Percentiles rank a stretch among this genome's conserved stretches.
These are phyloP conservation scores for Drosophila greeni DNA, from an alignment of 2,888 invertebrate genomes.

Conservation along the genomic window DNA sequence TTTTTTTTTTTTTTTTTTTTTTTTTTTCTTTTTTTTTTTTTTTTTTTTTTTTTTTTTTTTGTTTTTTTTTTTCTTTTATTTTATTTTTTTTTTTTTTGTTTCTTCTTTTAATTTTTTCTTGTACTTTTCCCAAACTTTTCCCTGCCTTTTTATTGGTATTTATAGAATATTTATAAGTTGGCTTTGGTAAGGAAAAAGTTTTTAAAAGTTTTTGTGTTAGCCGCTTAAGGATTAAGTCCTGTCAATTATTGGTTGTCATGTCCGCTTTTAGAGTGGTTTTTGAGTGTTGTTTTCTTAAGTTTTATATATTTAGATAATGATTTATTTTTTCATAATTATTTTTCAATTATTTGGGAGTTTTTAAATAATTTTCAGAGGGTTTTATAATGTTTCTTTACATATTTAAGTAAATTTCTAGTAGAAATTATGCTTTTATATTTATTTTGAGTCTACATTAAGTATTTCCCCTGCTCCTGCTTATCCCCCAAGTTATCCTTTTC, in stretches of 20 bases:
- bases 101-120: background rate
- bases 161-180: conserved; percentile 59
- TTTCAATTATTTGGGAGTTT: too few relatives aligned
- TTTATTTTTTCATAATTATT: too few relatives aligned
- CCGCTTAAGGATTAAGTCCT: conserved; percentile 5
- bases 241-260: conserved; percentile 21
- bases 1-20: too few relatives aligned
- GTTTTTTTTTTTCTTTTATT: background rate
- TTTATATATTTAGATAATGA: too few relatives aligned
- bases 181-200: background rate
- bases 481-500: background rate
- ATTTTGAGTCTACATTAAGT: too few relatives aligned
- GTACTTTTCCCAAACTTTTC: conserved; percentile 50
- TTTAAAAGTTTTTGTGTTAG: background rate
- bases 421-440: too few relatives aligned
- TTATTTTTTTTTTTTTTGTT: background rate
- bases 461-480: background rate
- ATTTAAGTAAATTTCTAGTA: too few relatives aligned
- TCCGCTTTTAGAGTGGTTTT: conserved; percentile 6
- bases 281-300: background rate
- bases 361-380: too few relatives aligned
- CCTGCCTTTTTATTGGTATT: conserved; percentile 54
- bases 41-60: too few relatives aligned
- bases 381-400: too few relatives aligned
- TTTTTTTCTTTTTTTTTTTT: too few relatives aligned